Evolutionary conservation across 2,797 vertebrate genomes (phyloP).

Genomic region (Falco naumanni): DNA sequence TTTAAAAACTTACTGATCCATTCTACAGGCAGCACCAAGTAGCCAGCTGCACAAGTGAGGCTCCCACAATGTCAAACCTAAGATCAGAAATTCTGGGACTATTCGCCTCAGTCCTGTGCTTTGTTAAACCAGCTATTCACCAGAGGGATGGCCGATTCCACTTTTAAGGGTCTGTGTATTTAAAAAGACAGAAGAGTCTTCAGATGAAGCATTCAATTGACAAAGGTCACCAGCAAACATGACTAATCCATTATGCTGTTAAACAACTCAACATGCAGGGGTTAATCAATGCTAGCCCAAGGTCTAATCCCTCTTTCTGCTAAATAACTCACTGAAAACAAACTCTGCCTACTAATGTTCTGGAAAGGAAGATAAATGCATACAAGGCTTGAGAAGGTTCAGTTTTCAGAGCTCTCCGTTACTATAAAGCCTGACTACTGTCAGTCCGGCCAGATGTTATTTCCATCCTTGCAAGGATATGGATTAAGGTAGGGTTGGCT

Average conservation of each 20-base stretch:
- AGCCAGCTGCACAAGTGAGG: rapidly evolving
- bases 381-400: background rate
- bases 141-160: background rate
- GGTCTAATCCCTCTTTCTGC: constrained; percentile 38
- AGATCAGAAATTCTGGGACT: background rate
- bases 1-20: rapidly evolving
- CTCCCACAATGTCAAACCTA: rapidly evolving
- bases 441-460: constrained; percentile 16
- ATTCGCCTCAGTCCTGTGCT: background rate
- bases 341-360: constrained; percentile 35
- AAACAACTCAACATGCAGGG: constrained; percentile 66
- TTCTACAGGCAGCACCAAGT: background rate
- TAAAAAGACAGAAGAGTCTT: background rate
- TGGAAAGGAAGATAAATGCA: constrained; percentile 2
- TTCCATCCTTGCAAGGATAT: background rate
- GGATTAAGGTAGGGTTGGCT: background rate
- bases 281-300: constrained; percentile 63
- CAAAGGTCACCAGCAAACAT: constrained; percentile 59
- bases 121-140: background rate
- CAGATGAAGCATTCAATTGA: constrained; percentile 31
- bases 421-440: background rate
- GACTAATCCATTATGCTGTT: constrained; percentile 59
- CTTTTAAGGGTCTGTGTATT: background rate
- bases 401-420: background rate
- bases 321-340: constrained; percentile 48